Percentiles rank a stretch among this genome's conserved stretches.
Evolutionary conservation across 2,113 vertebrate genomes (phyloP).

Genomic region (Pleuronectes platessa): DNA sequence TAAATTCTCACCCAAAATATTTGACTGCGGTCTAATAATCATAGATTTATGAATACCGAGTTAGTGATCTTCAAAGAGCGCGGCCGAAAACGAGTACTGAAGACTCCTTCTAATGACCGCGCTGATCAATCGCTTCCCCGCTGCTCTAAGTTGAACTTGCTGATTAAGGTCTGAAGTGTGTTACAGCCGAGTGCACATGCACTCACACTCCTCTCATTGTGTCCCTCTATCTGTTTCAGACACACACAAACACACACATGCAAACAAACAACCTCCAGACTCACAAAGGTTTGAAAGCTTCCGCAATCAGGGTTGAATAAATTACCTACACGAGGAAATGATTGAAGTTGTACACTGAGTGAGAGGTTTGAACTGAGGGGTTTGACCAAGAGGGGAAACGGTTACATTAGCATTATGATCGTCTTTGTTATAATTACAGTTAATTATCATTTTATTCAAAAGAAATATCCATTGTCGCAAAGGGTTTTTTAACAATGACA

Average conservation of each 20-base stretch:
- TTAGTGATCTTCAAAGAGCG: constrained; percentile 73
- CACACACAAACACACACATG: constrained; percentile 7
- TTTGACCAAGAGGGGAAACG: constrained; percentile 23
- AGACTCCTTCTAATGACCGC: constrained; percentile 47
- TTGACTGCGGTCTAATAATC: constrained; percentile 69
- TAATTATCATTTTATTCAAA: not conserved
- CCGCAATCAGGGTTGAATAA: constrained; percentile 40
- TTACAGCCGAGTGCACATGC: constrained; percentile 1
- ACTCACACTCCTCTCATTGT: not conserved
- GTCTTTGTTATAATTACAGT: not conserved
- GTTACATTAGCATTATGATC: not conserved
- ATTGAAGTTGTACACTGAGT: constrained; percentile 18
- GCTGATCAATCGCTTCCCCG: constrained; percentile 56
- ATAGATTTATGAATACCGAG: constrained; percentile 44
- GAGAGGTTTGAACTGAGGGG: constrained; percentile 19
- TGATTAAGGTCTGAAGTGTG: constrained; percentile 55
- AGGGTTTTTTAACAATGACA: too few relatives aligned
- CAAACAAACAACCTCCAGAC: constrained; percentile 38
- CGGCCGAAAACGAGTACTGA: constrained; percentile 40
- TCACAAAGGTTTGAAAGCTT: constrained; percentile 51
- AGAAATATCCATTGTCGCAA: not conserved
- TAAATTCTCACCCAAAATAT: constrained; percentile 72
- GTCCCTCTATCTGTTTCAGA: not conserved
- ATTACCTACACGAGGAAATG: constrained; percentile 33
- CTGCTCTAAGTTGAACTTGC: constrained; percentile 49